phyloP scores from a whole-genome alignment of 2,888 invertebrate genomes.

The Papilio demoleus region DNA sequence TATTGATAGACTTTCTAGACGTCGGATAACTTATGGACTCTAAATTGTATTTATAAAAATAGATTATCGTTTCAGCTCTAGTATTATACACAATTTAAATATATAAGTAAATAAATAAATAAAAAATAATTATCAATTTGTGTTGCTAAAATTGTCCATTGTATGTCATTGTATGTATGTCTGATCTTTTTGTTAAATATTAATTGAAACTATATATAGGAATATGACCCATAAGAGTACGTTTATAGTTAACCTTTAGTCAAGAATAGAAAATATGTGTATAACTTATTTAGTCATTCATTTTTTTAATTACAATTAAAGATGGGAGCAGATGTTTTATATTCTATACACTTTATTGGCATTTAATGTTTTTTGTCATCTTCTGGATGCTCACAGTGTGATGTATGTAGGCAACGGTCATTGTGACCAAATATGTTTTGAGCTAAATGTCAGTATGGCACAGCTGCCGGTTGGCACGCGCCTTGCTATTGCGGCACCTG shows the following conservation, averaged over 20 bases:
- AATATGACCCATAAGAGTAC: too few relatives aligned
- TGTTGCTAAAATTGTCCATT: too few relatives aligned
- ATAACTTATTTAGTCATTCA: too few relatives aligned
- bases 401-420: conserved; percentile 15
- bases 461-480: conserved; percentile 56
- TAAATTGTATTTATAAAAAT: background rate
- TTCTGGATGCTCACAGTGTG: conserved; percentile 6
- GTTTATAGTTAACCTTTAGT: too few relatives aligned
- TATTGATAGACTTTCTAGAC: conserved; percentile 12
- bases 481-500: conserved; percentile 58
- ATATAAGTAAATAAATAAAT: too few relatives aligned
- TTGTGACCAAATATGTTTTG: conserved; percentile 30
- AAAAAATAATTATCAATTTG: too few relatives aligned
- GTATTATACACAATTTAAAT: too few relatives aligned
- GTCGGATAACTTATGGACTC: background rate
- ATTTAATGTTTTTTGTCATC: background rate
- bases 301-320: background rate
- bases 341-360: background rate
- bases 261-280: too few relatives aligned
- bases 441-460: conserved; percentile 42
- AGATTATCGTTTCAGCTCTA: too few relatives aligned
- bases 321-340: background rate
- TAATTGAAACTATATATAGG: too few relatives aligned
- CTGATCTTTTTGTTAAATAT: too few relatives aligned
- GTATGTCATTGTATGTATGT: too few relatives aligned